Base-by-base conservation (phyloP, 2,888 invertebrate species). In the Himalopsyche kuldschensis region DNA sequence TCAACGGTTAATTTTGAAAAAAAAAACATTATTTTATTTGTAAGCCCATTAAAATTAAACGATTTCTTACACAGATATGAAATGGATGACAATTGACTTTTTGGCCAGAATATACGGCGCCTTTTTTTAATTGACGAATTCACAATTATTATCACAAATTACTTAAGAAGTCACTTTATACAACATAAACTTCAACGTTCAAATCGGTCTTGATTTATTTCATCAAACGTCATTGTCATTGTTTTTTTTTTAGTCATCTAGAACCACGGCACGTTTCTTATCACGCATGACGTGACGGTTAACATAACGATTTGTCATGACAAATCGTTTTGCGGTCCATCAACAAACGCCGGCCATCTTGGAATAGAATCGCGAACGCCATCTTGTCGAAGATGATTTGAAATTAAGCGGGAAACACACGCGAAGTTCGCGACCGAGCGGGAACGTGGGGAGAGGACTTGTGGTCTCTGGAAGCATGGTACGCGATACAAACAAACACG, bases 261-360 rank as follows among this genome's bases (percentile, higher is more conserved):
- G 15, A 27, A 69, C 69, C 69, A 69, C 69, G 69, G 69, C 27
- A 69, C 69, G 27, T 15, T 24, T 27, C 69, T 27, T 11, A 69
- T 69, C 30, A 69, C 69, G n/a, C n/a, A n/a, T n/a, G n/a, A n/a
- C n/a, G n/a, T n/a, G n/a, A n/a, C n/a, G n/a, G n/a, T n/a, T n/a
- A n/a, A n/a, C n/a, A n/a, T n/a, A n/a, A n/a, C n/a, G n/a, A n/a
- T n/a, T n/a, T n/a, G n/a, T n/a, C n/a, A 69, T 69, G 69, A 69
- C 69, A 11, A 75, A 76, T 81, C 46, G 55, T 55, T 31, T 30
- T 31, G 31, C 46, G 20, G 75, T 48, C 46, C 78, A 75, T 82
- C 83, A 83, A 83, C 81, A 84, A 84, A 77, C 82, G 75, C 4
- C 83, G 75, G 82, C 84, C 84, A 84, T 85, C 79, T 85, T 85